These are phyloP conservation scores for Meloe dianella DNA, from an alignment of 2,888 invertebrate genomes.

Conservation along the genomic window DNA sequence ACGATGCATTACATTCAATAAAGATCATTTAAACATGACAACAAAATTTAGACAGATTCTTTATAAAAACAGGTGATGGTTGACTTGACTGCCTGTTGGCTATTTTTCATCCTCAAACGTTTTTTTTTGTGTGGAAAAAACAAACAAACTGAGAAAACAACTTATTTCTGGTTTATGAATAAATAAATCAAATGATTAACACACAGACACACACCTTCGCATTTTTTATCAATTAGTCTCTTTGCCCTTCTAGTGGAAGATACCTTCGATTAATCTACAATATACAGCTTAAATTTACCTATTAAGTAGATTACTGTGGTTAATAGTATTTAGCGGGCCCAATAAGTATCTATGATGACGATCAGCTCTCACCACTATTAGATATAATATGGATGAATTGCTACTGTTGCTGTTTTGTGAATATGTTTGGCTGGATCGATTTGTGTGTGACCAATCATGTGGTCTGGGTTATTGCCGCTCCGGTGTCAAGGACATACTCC, in stretches of 20 bases:
- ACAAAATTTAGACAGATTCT: conserved; percentile 4
- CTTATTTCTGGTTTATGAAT: background rate
- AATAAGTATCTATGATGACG: background rate
- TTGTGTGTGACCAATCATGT: background rate
- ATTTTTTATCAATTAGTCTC: background rate
- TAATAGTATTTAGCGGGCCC: background rate
- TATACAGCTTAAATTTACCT: background rate
- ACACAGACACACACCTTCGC: background rate
- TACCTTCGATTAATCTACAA: background rate
- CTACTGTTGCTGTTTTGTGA: background rate
- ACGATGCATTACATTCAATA: conserved; percentile 7
- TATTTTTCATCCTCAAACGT: background rate
- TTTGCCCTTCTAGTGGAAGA: background rate
- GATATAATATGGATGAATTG: conserved; percentile 7
- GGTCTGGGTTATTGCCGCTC: conserved; percentile 8
- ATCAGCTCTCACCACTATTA: background rate
- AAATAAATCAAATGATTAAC: background rate
- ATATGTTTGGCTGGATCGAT: conserved; percentile 7
- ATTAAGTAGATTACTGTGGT: background rate
- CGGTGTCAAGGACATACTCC: conserved; percentile 24
- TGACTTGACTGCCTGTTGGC: conserved; percentile 2
- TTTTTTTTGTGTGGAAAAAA: too few relatives aligned
- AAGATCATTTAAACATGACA: conserved; percentile 5
- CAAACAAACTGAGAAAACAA: background rate
- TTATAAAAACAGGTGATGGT: conserved; percentile 5